A percentile compares a stretch with the other conserved stretches of the same genome.
phyloP scores from a whole-genome alignment of 2,888 invertebrate genomes.

The Papilio elwesi region DNA sequence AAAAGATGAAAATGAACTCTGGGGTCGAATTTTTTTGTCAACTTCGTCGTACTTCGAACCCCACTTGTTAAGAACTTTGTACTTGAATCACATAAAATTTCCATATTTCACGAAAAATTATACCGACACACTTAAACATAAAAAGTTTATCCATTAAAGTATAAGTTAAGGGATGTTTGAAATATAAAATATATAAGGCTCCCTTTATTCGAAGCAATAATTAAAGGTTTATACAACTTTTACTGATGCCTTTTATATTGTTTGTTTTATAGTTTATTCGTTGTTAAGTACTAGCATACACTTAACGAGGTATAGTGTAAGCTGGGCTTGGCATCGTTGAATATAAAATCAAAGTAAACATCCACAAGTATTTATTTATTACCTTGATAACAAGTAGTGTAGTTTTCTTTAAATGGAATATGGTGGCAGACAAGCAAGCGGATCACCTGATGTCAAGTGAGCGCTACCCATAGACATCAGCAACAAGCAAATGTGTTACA shows the following conservation, averaged over 20 bases:
- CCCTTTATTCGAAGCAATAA: conserved; percentile 14
- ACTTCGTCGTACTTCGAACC: conserved; percentile 7
- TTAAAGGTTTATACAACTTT: conserved; percentile 14
- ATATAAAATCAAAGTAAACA: too few species aligned
- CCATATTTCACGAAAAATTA: conserved; percentile 26
- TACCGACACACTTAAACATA: conserved; percentile 27
- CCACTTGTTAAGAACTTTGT: conserved; percentile 20
- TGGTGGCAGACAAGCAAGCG: too few species aligned
- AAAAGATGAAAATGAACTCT: conserved; percentile 3
- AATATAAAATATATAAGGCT: conserved; percentile 13
- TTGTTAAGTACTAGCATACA: neutral
- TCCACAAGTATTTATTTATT: too few species aligned
- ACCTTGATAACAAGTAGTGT: too few species aligned
- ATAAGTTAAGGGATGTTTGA: conserved; percentile 15
- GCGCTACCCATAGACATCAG: too few species aligned
- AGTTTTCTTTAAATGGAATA: too few species aligned
- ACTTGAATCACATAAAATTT: conserved; percentile 31
- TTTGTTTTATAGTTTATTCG: neutral
- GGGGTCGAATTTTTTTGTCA: neutral
- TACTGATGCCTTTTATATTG: neutral
- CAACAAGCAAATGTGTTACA: too few species aligned
- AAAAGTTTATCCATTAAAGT: conserved; percentile 26
- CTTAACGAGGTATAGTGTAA: too few species aligned
- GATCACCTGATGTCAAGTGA: too few species aligned
- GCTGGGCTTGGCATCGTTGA: too few species aligned